Conservation (phyloP, 2,797 vertebrate genomes). For the Lophotriccus pileatus region DNA sequence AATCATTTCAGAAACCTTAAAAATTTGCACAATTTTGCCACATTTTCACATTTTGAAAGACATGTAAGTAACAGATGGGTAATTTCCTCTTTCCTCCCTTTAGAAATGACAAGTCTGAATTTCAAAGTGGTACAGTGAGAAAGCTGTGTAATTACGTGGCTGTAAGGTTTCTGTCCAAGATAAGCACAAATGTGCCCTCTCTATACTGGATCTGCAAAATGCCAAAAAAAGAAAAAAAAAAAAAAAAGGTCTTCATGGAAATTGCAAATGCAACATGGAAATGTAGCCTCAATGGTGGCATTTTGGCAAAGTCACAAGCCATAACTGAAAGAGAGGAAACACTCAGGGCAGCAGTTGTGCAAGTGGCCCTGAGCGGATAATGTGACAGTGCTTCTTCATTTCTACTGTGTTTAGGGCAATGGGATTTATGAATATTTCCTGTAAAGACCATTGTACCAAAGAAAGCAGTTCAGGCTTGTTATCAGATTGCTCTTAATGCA, state of each 20-base stretch:
- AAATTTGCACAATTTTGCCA: neutral
- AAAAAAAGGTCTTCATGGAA: neutral
- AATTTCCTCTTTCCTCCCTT: neutral
- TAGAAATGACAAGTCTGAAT: neutral
- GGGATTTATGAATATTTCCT: neutral
- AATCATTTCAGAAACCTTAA: neutral
- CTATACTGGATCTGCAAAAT: neutral
- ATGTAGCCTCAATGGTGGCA: neutral
- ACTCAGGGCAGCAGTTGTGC: neutral
- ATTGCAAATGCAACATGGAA: neutral
- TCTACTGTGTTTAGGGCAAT: neutral
- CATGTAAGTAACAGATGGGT: neutral
- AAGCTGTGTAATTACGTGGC: neutral
- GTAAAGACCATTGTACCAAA: neutral
- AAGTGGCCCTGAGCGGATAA: neutral
- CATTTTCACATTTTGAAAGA: neutral
- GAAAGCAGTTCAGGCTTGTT: neutral
- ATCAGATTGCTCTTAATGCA: neutral
- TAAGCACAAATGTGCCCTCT: neutral
- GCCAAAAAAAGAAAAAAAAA: too few species aligned
- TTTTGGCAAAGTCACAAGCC: neutral
- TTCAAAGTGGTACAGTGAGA: neutral
- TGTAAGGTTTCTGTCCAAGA: neutral
- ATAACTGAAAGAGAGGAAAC: neutral
- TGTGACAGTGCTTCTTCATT: neutral